Evolutionary conservation across 2,888 invertebrate genomes (phyloP).

Genomic region (Chironomus tentans): DNA sequence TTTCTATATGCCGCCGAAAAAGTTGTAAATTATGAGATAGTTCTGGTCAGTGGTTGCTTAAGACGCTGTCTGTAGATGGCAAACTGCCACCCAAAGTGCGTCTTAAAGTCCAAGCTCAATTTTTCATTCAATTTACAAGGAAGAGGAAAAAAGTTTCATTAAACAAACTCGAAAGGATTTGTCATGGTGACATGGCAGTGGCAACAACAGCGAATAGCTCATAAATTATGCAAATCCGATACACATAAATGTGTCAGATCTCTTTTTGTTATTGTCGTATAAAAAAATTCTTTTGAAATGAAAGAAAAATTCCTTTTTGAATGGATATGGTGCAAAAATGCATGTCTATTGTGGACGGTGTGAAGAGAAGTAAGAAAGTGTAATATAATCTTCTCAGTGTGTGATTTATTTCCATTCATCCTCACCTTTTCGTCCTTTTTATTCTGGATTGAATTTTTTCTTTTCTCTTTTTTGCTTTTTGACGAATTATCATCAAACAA

Average conservation of each 20-base stretch:
- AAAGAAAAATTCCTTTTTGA: neutral
- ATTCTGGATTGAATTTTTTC: neutral
- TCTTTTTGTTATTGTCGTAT: neutral
- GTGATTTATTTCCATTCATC: neutral
- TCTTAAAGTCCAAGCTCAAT: too few relatives aligned
- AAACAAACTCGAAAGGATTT: neutral
- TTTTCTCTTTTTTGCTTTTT: neutral
- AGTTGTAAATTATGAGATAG: too few relatives aligned
- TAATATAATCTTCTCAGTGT: neutral
- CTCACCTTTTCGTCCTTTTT: neutral
- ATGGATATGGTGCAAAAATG: too few relatives aligned
- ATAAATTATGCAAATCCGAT: constrained; percentile 10
- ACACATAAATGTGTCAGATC: neutral
- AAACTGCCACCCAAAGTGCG: too few relatives aligned
- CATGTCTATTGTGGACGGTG: too few relatives aligned
- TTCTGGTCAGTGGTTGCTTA: too few relatives aligned
- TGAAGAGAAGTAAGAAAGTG: neutral
- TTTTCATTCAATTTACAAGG: too few relatives aligned
- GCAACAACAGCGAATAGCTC: neutral
- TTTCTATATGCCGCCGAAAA: too few relatives aligned
- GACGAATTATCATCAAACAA: constrained; percentile 1
- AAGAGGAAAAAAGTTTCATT: too few relatives aligned
- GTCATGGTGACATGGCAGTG: neutral
- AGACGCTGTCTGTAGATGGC: too few relatives aligned
- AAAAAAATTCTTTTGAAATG: neutral